Evolutionary conservation across 2,113 vertebrate genomes (phyloP).

Genomic region (Protomyctophum bolini): DNA sequence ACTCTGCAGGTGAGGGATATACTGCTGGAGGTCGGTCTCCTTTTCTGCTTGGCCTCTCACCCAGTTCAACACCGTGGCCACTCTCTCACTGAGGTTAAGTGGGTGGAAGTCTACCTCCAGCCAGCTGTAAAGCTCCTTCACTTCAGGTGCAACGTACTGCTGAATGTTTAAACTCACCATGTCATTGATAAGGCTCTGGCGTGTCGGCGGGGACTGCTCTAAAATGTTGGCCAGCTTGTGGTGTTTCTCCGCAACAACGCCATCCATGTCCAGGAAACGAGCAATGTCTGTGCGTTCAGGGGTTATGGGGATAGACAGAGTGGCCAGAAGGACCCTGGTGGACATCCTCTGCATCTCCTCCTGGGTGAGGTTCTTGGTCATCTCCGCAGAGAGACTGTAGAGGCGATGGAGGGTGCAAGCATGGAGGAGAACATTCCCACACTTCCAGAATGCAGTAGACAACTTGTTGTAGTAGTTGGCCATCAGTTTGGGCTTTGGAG

Average conservation of each 20-base stretch:
- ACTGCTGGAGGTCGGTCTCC: conserved; percentile 92
- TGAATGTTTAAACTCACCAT: conserved; percentile 97
- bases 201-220: conserved; percentile 92
- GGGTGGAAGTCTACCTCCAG: conserved; percentile 97
- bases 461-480: conserved; percentile 99
- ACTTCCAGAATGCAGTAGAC: conserved; percentile 99
- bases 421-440: conserved; percentile 96
- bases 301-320: conserved; percentile 95
- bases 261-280: conserved; percentile 97
- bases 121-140: conserved; percentile 98
- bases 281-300: conserved; percentile 97
- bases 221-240: conserved; percentile 91
- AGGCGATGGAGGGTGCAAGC: conserved; percentile 95
- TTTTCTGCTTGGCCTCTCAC: conserved; percentile 95
- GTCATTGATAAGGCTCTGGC: conserved; percentile 95
- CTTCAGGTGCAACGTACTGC: conserved; percentile 92
- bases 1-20: conserved; percentile 93
- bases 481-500: conserved; percentile 97
- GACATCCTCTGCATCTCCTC: conserved; percentile 99
- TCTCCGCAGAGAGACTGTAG: conserved; percentile 96
- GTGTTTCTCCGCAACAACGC: conserved; percentile 98
- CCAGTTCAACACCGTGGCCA: conserved; percentile 97
- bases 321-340: conserved; percentile 94
- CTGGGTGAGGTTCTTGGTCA: conserved; percentile 97
- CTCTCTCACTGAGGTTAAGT: conserved; percentile 91